Evolutionary conservation across 1,140 invertebrate species (phyloP).

Genomic region (Octopus sinensis): DNA sequence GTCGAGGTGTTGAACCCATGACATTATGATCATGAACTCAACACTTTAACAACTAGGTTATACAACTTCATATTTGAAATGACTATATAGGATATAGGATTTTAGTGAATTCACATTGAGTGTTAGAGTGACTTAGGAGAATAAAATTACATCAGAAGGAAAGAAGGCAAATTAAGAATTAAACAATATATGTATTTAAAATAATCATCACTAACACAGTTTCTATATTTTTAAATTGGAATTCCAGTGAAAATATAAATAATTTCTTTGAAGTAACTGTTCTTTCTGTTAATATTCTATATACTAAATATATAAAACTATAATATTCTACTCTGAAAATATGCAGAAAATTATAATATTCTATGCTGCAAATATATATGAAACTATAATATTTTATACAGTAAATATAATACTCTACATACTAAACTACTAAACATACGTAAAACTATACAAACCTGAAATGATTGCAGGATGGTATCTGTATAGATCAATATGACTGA

Average conservation of each 20-base stretch:
- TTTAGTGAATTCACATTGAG: no score
- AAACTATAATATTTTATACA: not conserved
- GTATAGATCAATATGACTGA: conserved; percentile 57
- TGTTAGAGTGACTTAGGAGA: no score
- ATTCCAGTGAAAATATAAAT: no score
- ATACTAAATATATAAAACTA: not conserved
- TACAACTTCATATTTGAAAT: not conserved
- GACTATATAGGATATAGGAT: not conserved
- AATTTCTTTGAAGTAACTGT: not conserved
- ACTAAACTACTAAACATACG: no score
- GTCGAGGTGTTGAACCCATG: not conserved
- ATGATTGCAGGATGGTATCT: conserved; percentile 60
- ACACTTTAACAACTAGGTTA: not conserved
- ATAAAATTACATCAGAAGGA: no score
- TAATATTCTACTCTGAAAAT: not conserved
- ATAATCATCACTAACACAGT: no score
- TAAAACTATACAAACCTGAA: conserved; percentile 54
- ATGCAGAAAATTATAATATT: not conserved
- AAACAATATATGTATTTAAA: no score
- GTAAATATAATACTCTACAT: not conserved
- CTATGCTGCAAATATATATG: not conserved
- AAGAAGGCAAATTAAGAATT: no score
- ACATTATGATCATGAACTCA: not conserved
- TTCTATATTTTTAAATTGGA: no score
- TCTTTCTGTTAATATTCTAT: not conserved